Evolutionary conservation across 1,140 invertebrate species (phyloP).

Genomic region (Solen grandis): DNA sequence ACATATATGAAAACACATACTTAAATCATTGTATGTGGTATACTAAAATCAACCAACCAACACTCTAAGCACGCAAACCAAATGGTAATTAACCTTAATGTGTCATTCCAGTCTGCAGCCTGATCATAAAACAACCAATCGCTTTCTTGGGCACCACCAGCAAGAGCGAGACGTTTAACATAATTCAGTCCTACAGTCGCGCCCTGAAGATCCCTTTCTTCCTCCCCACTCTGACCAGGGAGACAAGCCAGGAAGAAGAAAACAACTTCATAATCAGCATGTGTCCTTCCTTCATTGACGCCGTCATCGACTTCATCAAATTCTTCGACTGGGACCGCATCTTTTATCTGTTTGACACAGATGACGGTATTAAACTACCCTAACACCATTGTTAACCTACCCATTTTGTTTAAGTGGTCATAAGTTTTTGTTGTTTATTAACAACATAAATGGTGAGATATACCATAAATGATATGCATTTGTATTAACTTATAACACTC

Average conservation of each 20-base stretch:
- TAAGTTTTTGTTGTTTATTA: no score
- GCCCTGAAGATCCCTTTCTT: constrained; percentile 92
- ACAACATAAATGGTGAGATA: no score
- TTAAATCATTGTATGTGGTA: no score
- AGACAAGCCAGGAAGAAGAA: background rate
- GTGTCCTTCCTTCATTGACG: constrained; percentile 95
- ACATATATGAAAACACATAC: no score
- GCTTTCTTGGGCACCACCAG: constrained; percentile 95
- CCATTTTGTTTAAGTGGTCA: no score
- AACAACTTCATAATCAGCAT: constrained; percentile 84
- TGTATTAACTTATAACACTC: no score
- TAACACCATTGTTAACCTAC: no score
- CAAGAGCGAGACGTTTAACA: constrained; percentile 94
- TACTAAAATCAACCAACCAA: no score
- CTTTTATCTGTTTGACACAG: constrained; percentile 96
- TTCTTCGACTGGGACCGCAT: constrained; percentile 95
- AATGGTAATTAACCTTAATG: background rate
- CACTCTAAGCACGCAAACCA: no score
- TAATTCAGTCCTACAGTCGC: constrained; percentile 75
- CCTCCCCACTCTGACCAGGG: constrained; percentile 76
- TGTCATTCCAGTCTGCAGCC: constrained; percentile 91
- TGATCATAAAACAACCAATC: constrained; percentile 94
- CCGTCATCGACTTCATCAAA: constrained; percentile 94
- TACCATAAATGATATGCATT: no score
- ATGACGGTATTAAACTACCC: constrained; percentile 95